Evolutionary conservation across 2,113 vertebrate genomes (phyloP).

Genomic region (Saccopteryx bilineata): DNA sequence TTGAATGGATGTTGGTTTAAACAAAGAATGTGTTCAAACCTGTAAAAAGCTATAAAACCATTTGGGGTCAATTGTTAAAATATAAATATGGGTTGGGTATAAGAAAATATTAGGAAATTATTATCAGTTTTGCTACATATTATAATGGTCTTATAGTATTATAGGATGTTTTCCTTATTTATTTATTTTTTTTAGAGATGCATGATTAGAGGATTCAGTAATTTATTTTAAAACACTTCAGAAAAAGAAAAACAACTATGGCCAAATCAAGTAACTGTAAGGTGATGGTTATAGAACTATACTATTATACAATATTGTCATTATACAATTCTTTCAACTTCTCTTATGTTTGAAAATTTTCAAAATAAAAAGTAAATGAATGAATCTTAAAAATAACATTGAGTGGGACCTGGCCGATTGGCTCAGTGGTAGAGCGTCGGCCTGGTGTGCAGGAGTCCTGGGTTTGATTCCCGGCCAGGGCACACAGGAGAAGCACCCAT

Average conservation of each 20-base stretch:
- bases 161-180: not conserved
- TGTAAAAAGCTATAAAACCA: not conserved
- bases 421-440: too few species aligned
- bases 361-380: slow-evolving; percentile 3
- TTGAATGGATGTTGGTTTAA: not conserved
- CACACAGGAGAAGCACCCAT: too few species aligned
- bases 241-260: not conserved
- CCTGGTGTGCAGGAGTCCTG: too few species aligned
- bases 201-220: not conserved
- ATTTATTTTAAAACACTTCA: not conserved
- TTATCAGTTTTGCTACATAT: not conserved
- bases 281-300: not conserved
- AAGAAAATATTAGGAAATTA: not conserved
- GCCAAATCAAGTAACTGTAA: not conserved
- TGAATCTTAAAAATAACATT: too few species aligned
- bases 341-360: not conserved
- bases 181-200: not conserved
- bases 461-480: too few species aligned
- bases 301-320: not conserved
- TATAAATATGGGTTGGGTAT: not conserved
- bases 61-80: not conserved
- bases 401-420: too few species aligned
- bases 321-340: not conserved
- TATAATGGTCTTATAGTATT: not conserved
- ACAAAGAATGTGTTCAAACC: not conserved